Evolutionary conservation across 2,113 vertebrate species (phyloP).

Genomic region (Oryzias celebensis): DNA sequence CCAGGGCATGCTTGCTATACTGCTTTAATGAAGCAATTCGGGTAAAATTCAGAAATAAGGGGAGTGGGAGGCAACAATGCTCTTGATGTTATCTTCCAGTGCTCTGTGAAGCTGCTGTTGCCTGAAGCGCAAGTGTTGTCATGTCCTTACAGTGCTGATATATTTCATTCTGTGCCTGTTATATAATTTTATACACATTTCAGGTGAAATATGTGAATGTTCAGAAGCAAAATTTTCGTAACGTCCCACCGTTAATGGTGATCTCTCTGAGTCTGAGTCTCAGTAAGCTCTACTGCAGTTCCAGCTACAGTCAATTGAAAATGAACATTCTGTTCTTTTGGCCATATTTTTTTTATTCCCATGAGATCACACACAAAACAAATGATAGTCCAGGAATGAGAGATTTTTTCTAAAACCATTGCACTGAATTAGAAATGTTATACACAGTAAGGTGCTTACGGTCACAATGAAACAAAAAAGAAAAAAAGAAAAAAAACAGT

Average conservation of each 20-base stretch:
- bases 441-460: slow-evolving; percentile 52
- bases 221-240: background rate
- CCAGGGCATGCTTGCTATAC: background rate
- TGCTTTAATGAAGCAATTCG: slow-evolving; percentile 12
- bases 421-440: slow-evolving; percentile 44
- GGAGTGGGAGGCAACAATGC: background rate
- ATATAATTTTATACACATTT: slow-evolving; percentile 47
- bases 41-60: background rate
- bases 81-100: slow-evolving; percentile 24
- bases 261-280: slow-evolving; percentile 5
- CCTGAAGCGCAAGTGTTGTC: slow-evolving; percentile 30
- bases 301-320: slow-evolving; percentile 42
- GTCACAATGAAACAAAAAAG: slow-evolving; percentile 48
- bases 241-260: slow-evolving; percentile 5
- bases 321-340: slow-evolving; percentile 58
- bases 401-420: slow-evolving; percentile 51
- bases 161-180: slow-evolving; percentile 15
- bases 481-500: background rate
- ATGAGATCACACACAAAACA: slow-evolving; percentile 74
- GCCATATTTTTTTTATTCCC: slow-evolving; percentile 73
- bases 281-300: slow-evolving; percentile 19
- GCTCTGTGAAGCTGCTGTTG: slow-evolving; percentile 13
- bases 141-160: slow-evolving; percentile 29
- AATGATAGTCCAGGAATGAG: slow-evolving; percentile 65
- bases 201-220: slow-evolving; percentile 20